Evolutionary conservation across 2,113 vertebrate species (phyloP).

Genomic region (Jaculus jaculus): DNA sequence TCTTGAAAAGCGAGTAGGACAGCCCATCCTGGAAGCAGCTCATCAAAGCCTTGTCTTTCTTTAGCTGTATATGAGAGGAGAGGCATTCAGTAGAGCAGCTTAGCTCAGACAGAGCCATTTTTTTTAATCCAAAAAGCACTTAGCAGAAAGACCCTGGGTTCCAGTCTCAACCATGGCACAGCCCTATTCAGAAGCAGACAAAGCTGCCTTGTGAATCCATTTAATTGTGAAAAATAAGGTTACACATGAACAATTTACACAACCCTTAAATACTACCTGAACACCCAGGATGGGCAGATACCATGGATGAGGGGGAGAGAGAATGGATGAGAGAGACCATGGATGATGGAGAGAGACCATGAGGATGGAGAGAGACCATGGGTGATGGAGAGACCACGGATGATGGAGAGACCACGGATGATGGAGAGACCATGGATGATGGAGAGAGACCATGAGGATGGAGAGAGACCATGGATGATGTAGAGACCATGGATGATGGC

Average conservation of each 20-base stretch:
- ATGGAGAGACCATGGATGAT: neutral
- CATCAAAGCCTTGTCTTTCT: conserved; percentile 70
- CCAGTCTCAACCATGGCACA: neutral
- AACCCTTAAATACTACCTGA: neutral
- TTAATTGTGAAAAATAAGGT: neutral
- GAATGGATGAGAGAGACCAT: no score
- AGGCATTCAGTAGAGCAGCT: neutral
- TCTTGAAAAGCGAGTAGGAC: conserved; percentile 84
- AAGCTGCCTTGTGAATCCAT: neutral
- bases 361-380: neutral
- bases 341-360: no score
- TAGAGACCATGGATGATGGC: no score
- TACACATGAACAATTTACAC: neutral
- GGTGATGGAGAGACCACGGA: no score
- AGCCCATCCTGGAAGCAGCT: conserved; percentile 50
- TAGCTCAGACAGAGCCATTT: neutral
- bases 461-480: neutral
- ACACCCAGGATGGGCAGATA: neutral
- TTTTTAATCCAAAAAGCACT: neutral
- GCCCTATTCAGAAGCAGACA: neutral
- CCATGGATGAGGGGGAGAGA: neutral
- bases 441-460: neutral
- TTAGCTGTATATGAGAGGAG: conserved; percentile 77
- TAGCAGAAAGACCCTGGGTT: neutral
- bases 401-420: neutral